Evolutionary conservation across 2,797 vertebrate genomes (phyloP).

Genomic region (Sebastes ruberrimus): DNA sequence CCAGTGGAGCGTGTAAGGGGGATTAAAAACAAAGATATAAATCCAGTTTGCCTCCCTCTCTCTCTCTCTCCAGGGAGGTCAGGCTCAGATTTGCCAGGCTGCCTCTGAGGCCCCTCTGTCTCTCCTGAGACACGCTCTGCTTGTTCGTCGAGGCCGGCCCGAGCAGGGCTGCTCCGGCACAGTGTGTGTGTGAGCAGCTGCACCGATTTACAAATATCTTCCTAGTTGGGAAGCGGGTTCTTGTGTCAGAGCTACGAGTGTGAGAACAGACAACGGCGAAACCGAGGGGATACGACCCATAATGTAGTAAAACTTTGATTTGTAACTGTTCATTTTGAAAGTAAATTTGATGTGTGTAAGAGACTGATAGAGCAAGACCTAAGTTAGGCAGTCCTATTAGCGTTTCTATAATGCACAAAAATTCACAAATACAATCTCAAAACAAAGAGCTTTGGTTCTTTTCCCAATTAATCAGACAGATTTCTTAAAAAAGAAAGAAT

Average conservation of each 20-base stretch:
- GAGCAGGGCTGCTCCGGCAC: constrained; percentile 42
- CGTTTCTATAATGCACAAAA: neutral
- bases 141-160: constrained; percentile 56
- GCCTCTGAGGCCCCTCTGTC: constrained; percentile 73
- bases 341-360: too few relatives aligned
- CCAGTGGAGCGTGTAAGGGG: constrained; percentile 64
- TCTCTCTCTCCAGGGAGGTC: constrained; percentile 74
- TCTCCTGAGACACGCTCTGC: constrained; percentile 70
- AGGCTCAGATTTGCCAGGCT: constrained; percentile 75
- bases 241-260: neutral
- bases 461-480: neutral
- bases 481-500: neutral
- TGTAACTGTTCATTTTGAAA: too few relatives aligned
- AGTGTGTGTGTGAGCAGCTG: constrained; percentile 51
- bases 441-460: constrained; percentile 5
- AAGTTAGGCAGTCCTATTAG: neutral
- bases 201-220: constrained; percentile 45
- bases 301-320: too few relatives aligned
- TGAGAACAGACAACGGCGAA: too few relatives aligned
- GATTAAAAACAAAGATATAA: constrained; percentile 84
- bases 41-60: constrained; percentile 67
- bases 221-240: constrained; percentile 10
- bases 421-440: neutral
- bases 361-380: too few relatives aligned
- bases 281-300: too few relatives aligned